Base-by-base conservation (phyloP, 2,888 invertebrate genomes). In the Cheilosia vulpina region DNA sequence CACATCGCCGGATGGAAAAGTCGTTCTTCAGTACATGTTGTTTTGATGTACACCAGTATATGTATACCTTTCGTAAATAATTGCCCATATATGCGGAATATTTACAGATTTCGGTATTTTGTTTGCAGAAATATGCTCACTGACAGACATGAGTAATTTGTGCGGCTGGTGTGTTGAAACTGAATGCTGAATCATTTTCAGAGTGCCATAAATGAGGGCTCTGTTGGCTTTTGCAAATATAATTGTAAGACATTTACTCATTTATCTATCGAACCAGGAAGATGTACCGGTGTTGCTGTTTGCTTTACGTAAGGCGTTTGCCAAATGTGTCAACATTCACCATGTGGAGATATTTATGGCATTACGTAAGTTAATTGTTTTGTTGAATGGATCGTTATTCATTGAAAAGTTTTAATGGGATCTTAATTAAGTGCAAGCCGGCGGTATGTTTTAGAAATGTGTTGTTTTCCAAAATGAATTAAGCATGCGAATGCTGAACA, bases 291-390 rank as follows among this genome's bases (percentile, higher is more conserved):
- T 21, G 9, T 52, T 31, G 19, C 4, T 34, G 19, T 77, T 43
- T 27, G 21, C 43, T 47, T 73, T 69, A 75, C 43, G 65, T 76
- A 50, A 66, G 21, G 31, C 21, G 57, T 63, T 73, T 73, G 50
- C 43, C 72, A 72, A 77, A 77, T 77, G 77, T 73, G 68, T 69
- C 63, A 83, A 69, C 31, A 41, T 63, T 43, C 43, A 60, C 41
- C 34, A 38, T 38, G 13, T 47, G 21, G 38, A 34, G 47, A 58
- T 69, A 47, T 72, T 43, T 41, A 55, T 50, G 34, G 4, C 34
- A 55, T 76, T 55, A 75, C 80, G 75, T 63, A 81, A 69, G 62
- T 47, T 69, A 47, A 19, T 17, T 50, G 45, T 6, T 34, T 60
- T 34, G 43, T 68, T 19, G 47, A 41, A n/a, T 45, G 41, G 34